Evolutionary conservation across 2,888 invertebrate species (phyloP).

Genomic region (Tillus elongatus): DNA sequence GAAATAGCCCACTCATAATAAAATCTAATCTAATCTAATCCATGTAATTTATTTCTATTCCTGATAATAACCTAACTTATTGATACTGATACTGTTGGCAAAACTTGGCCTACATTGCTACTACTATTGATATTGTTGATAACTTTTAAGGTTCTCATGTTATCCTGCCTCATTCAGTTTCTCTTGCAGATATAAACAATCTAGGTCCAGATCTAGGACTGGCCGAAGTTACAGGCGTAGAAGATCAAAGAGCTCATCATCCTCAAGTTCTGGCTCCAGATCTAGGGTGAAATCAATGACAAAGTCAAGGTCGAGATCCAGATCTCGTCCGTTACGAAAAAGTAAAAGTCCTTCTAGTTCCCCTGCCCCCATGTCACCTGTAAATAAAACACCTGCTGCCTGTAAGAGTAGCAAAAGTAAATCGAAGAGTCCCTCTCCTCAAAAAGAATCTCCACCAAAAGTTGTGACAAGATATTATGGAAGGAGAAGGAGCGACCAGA

Average conservation of each 20-base stretch:
- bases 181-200: conserved; percentile 12
- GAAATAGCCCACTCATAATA: too few relatives aligned
- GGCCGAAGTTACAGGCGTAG: conserved; percentile 20
- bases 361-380: conserved; percentile 24
- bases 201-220: conserved; percentile 23
- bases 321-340: neutral
- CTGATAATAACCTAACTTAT: too few relatives aligned
- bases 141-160: too few relatives aligned
- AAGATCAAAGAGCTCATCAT: conserved; percentile 29
- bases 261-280: conserved; percentile 33
- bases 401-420: conserved; percentile 9
- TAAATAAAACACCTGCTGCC: conserved; percentile 32
- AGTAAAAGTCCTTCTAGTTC: conserved; percentile 17
- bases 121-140: too few relatives aligned
- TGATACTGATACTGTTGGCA: too few relatives aligned
- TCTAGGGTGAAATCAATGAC: too few relatives aligned
- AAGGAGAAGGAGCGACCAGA: conserved; percentile 46
- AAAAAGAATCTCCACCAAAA: conserved; percentile 31
- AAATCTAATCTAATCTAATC: too few relatives aligned
- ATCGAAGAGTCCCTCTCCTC: conserved; percentile 17
- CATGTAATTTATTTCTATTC: too few relatives aligned
- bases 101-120: too few relatives aligned
- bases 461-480: conserved; percentile 50
- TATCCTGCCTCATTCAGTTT: too few relatives aligned
- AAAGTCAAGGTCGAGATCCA: conserved; percentile 2